These are phyloP conservation scores for Balearica regulorum DNA, from an alignment of 2,797 vertebrate species.

Conservation along the genomic window DNA sequence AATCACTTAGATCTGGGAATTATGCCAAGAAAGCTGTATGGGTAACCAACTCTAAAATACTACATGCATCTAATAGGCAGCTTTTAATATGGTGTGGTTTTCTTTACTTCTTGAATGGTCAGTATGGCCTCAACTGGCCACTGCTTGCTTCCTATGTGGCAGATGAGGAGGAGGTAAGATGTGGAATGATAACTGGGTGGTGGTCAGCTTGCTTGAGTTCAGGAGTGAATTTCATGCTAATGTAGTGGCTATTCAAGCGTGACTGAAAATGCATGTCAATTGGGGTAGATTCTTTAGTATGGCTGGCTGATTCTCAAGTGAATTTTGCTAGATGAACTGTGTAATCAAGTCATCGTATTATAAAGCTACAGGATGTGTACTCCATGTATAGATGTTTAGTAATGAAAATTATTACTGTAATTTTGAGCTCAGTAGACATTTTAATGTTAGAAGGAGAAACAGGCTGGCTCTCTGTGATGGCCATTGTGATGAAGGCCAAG, in stretches of 20 bases:
- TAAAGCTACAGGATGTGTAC: not conserved
- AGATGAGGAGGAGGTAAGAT: not conserved
- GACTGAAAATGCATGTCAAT: not conserved
- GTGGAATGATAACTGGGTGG: not conserved
- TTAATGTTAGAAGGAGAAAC: not conserved
- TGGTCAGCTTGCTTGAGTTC: not conserved
- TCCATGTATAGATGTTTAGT: not conserved
- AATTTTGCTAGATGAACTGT: slow-evolving; percentile 11
- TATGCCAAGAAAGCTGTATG: not conserved
- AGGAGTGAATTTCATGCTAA: not conserved
- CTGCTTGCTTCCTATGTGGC: not conserved
- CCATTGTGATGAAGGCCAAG: not conserved
- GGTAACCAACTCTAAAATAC: not conserved
- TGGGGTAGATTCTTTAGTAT: not conserved
- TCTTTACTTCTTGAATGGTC: not conserved
- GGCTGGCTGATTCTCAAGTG: not conserved
- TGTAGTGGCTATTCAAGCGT: not conserved
- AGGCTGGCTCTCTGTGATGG: not conserved
- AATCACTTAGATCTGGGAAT: not conserved
- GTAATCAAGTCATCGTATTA: not conserved
- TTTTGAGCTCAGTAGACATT: not conserved
- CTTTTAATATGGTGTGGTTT: not conserved
- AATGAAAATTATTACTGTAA: not conserved
- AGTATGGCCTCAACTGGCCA: not conserved
- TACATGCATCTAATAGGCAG: fast-evolving